Conservation (phyloP, 2,888 invertebrate genomes). For the Campoplex nolae region DNA sequence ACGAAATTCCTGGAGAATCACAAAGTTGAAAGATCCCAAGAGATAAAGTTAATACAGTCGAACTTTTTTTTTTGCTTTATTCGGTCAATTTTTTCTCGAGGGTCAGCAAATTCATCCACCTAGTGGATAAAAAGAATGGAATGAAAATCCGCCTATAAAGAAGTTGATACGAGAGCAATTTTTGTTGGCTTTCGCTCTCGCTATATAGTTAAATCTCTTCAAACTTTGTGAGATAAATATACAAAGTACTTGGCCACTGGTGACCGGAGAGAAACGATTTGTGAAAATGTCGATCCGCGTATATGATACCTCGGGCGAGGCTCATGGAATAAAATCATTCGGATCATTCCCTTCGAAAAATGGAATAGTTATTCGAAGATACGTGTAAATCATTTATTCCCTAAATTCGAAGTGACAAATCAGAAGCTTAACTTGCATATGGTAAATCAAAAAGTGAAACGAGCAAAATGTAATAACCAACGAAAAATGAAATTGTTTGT, state of each 20-base stretch:
- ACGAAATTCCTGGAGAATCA: conserved; percentile 19
- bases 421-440: background rate
- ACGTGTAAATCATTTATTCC: background rate
- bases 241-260: background rate
- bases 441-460: background rate
- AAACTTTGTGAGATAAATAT: conserved; percentile 19
- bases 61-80: conserved; percentile 1
- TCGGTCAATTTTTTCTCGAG: background rate
- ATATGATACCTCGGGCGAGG: conserved; percentile 4
- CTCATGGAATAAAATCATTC: background rate
- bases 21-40: conserved; percentile 20
- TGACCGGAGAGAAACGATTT: conserved; percentile 33
- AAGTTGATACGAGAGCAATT: conserved; percentile 45
- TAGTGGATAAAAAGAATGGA: conserved; percentile 30
- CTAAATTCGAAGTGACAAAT: background rate
- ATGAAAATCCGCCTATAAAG: conserved; percentile 33
- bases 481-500: background rate
- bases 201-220: conserved; percentile 29
- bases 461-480: background rate
- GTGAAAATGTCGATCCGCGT: conserved; percentile 4
- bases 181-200: background rate
- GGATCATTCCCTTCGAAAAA: background rate
- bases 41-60: conserved; percentile 30
- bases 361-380: background rate
- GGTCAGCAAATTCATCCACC: conserved; percentile 16